Base-by-base conservation (phyloP, 2,888 invertebrate genomes). In the Calameuta idolon region DNA sequence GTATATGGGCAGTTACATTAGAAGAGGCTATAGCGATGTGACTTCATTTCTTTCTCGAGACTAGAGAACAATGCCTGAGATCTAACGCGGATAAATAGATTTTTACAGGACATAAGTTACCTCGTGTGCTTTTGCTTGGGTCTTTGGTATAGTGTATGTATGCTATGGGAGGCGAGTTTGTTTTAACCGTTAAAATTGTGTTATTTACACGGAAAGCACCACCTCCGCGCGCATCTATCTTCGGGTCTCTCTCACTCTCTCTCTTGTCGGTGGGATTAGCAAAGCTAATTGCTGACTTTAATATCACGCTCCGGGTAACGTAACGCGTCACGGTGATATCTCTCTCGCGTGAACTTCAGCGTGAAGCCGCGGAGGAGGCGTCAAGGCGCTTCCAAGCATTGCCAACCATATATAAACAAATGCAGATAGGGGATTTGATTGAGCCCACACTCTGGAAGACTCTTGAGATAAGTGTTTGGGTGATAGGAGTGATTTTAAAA, bases 81-180 rank as follows among this genome's bases (percentile, higher is more conserved):
- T 91, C 88, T 87, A 87, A 88, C 90, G 85, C 90, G 87, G 91
- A 90, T 91, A 90, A 89, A 89, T 87, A 86, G 85, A 90, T 89
- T 90, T 89, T 89, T 90, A 88, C 87, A 85, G 87, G 86, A 88
- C 86, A 87, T 87, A 88, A 87, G 87, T 87, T 87, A 84, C 23
- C 55, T 23, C 23, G 23, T 55, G 55, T 23, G 55, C 37, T 37
- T 55, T 55, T 55, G 23, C 23, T 23, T 55, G 23, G 23, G 2
- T 55, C 55, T 55, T 55, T 55, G 5, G 55, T 55, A 55, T 23
- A 55, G 55, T 9, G 2, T 55, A 23, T 55, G 23, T 55, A 55
- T 55, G 15, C 9, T 40, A 55, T 23, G 55, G 4, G 55, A 55
- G 9, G 55, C 55, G 55, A 55, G 23, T 55, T 55, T 55, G 55